Percentiles rank a stretch among this genome's conserved stretches.
Evolutionary conservation across 2,113 vertebrate genomes (phyloP).

Genomic region (Collichthys lucidus): DNA sequence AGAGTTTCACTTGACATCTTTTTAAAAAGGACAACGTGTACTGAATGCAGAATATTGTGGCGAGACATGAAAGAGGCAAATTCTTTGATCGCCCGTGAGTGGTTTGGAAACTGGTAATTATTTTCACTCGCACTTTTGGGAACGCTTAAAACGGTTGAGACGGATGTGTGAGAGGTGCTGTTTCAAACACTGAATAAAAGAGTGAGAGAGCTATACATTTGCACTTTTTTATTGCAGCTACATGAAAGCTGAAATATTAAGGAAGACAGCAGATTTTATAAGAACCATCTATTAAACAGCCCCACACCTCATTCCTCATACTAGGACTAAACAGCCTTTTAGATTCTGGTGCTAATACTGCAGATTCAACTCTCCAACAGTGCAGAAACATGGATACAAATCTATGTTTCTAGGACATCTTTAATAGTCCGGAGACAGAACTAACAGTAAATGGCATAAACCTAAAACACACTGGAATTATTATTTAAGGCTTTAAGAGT

Average conservation of each 20-base stretch:
- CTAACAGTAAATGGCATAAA: not conserved
- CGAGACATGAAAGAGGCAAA: constrained; percentile 44
- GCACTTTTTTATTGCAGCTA: not conserved
- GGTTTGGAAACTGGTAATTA: constrained; percentile 28
- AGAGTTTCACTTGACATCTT: constrained; percentile 21
- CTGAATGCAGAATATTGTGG: constrained; percentile 40
- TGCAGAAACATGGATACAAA: not conserved
- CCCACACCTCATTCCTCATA: not conserved
- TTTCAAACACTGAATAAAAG: not conserved
- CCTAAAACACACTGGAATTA: not conserved
- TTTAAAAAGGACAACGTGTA: not conserved
- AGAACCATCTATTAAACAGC: not conserved
- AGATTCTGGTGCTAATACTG: not conserved
- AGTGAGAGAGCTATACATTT: not conserved
- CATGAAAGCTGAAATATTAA: not conserved
- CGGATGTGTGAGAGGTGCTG: constrained; percentile 3
- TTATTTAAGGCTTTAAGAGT: not conserved
- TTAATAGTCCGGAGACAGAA: not conserved
- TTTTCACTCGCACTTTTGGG: constrained; percentile 25
- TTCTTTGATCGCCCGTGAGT: constrained; percentile 45
- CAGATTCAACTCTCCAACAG: not conserved
- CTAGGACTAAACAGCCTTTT: not conserved
- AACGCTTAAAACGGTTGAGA: constrained; percentile 18
- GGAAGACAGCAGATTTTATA: not conserved
- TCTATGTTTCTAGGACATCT: not conserved